Evolutionary conservation across 2,888 invertebrate species (phyloP), one percentile per base, ranked within the genome.

Genomic region (Eupithecia subumbrata): DNA sequence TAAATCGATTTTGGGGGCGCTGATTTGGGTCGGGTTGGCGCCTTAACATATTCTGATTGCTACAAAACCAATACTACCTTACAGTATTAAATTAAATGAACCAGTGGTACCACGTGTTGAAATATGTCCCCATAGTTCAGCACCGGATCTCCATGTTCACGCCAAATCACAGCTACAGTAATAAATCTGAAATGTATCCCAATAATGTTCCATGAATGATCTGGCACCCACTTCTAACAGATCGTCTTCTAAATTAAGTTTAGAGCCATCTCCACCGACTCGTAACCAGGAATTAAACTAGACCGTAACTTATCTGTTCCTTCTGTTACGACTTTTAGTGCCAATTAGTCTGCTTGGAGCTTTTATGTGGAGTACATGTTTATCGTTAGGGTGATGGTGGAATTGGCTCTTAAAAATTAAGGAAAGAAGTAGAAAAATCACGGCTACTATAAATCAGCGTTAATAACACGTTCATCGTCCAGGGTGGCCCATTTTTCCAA

Each of bases 261-360:
- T 60, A 60, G 60, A 60, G 60, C 60, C 60, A 22, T 60, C 60
- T 60, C 60, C 60, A 14, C 60, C 60, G 60, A 60, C 60, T 25
- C 60, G 25, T 60, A 25, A 60, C 60, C 60, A 60, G 25, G 60
- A 60, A 60, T 60, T 60, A 60, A 60, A 60, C 60, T 25, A 25
- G 25, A 60, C 60, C 60, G 60, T 60, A 60, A 60, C 60, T 56
- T 56, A 56, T 56, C 56, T 60, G 60, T 60, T 60, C 12, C 60
- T 25, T 60, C 60, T 60, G 60, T 60, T 25, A 25, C 60, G 60
- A 60, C 60, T 60, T 60, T 60, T 60, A 60, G 25, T 60, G 25
- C 60, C 60, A 60, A 60, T 60, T 60, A 60, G 75, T 77, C 70
- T 75, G 77, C 76, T 75, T 67, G 68, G 71, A 72, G 60, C 77